phyloP scores from a whole-genome alignment of 2,888 invertebrate species.

The Phyto melanocephala region DNA sequence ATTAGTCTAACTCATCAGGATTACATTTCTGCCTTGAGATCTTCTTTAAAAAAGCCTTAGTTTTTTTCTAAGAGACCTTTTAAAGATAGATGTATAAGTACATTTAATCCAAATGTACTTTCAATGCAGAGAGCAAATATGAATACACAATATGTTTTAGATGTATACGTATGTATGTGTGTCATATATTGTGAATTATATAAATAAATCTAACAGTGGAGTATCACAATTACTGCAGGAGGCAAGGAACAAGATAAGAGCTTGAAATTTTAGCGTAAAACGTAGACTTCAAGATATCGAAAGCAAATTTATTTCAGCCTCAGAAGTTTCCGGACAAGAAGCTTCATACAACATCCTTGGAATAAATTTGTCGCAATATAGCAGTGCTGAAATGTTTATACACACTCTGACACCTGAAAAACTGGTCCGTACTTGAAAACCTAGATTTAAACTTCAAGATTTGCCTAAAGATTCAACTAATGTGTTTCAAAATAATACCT shows the following conservation, averaged over 20 bases:
- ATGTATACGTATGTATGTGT: conserved; percentile 45
- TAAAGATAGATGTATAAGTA: conserved; percentile 1
- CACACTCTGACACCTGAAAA: conserved; percentile 22
- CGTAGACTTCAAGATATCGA: conserved; percentile 44
- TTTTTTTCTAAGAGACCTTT: neutral
- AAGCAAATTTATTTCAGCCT: conserved; percentile 20
- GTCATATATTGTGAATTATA: conserved; percentile 45
- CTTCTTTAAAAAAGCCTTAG: too few species aligned
- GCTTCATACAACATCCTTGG: too few species aligned
- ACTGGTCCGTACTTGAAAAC: neutral
- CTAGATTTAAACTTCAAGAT: neutral
- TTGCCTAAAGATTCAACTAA: neutral
- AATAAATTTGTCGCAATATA: conserved; percentile 26
- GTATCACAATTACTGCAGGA: conserved; percentile 26
- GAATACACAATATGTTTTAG: conserved; percentile 46
- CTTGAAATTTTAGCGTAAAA: conserved; percentile 37
- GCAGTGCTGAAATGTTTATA: conserved; percentile 32
- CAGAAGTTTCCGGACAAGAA: too few species aligned
- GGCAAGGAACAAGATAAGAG: conserved; percentile 33
- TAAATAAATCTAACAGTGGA: conserved; percentile 47
- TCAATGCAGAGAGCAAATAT: conserved; percentile 26
- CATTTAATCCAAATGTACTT: conserved; percentile 6
- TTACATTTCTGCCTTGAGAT: neutral
- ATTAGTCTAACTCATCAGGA: too few species aligned
- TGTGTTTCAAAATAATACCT: neutral